phyloP scores from a whole-genome alignment of 2,113 vertebrate species.

The Oncorhynchus kisutch region DNA sequence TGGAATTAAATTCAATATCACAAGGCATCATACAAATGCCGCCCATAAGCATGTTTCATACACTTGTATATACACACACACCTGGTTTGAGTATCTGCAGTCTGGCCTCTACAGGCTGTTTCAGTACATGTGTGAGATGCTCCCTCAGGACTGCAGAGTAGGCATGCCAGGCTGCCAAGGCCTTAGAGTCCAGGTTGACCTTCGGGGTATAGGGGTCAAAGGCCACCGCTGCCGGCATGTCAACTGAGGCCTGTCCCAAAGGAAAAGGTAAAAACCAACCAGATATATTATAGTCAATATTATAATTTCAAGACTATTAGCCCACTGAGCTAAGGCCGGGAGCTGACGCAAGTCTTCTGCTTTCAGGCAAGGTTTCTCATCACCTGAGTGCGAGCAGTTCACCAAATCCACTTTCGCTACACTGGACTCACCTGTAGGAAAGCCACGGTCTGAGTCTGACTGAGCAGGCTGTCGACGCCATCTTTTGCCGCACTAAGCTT shows the following conservation, averaged over 20 bases:
- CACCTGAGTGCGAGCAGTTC: background rate
- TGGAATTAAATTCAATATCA: slow-evolving; percentile 22
- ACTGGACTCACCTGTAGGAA: slow-evolving; percentile 84
- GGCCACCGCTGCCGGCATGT: slow-evolving; percentile 53
- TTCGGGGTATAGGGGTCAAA: slow-evolving; percentile 64
- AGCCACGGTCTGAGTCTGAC: slow-evolving; percentile 68
- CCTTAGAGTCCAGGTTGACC: slow-evolving; percentile 63
- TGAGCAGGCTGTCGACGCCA: slow-evolving; percentile 72
- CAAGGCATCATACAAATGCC: background rate
- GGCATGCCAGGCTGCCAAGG: slow-evolving; percentile 36
- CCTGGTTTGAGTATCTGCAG: slow-evolving; percentile 42
- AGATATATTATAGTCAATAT: no score
- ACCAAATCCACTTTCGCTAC: background rate
- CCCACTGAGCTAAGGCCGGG: background rate
- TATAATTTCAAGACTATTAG: no score
- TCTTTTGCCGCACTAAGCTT: slow-evolving; percentile 73
- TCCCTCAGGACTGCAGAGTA: slow-evolving; percentile 55
- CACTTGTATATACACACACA: slow-evolving; percentile 17
- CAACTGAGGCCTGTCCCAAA: slow-evolving; percentile 53
- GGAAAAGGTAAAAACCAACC: background rate
- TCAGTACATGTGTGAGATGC: slow-evolving; percentile 51
- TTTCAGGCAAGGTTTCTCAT: no score
- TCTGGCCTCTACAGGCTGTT: slow-evolving; percentile 58
- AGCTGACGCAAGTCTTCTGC: background rate
- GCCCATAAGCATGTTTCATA: background rate